A percentile compares a stretch with the other conserved stretches of the same genome.
Conservation (phyloP, 2,797 vertebrate species). For the Semaprochilodus insignis region DNA sequence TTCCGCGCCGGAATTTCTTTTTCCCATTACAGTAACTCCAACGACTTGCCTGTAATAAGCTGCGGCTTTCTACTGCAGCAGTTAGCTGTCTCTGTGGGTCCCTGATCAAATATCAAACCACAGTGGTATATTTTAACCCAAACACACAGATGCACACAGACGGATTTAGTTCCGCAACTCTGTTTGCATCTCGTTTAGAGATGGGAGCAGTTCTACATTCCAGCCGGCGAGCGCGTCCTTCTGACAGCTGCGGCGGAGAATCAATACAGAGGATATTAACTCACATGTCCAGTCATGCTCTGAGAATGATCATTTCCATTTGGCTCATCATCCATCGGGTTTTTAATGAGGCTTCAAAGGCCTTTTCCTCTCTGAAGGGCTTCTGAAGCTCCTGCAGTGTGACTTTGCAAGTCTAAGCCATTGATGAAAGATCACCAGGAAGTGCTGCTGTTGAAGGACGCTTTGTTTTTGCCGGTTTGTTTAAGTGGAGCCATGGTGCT, state of each 20-base stretch:
- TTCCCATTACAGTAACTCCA: background rate
- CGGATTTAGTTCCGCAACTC: background rate
- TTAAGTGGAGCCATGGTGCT: background rate
- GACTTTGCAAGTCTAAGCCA: background rate
- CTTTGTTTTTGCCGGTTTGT: background rate
- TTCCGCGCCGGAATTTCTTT: background rate
- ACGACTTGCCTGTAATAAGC: background rate
- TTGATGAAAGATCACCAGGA: background rate
- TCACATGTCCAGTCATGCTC: background rate
- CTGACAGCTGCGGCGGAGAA: background rate
- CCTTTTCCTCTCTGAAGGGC: background rate
- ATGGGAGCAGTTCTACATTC: background rate
- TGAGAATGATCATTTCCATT: conserved; percentile 12
- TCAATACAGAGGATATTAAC: background rate
- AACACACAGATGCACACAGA: background rate
- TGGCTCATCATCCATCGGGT: background rate
- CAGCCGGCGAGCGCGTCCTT: background rate
- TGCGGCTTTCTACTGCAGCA: background rate
- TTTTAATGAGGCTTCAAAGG: conserved; percentile 14
- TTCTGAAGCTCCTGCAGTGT: background rate
- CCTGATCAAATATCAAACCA: background rate
- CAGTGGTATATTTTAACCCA: background rate
- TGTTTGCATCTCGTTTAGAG: conserved; percentile 24
- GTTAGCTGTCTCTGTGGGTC: background rate
- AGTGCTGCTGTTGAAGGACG: background rate